Evolutionary conservation across 2,888 invertebrate species (phyloP), one percentile per base, ranked within the genome.

Genomic region (Coleophora flavipennella): DNA sequence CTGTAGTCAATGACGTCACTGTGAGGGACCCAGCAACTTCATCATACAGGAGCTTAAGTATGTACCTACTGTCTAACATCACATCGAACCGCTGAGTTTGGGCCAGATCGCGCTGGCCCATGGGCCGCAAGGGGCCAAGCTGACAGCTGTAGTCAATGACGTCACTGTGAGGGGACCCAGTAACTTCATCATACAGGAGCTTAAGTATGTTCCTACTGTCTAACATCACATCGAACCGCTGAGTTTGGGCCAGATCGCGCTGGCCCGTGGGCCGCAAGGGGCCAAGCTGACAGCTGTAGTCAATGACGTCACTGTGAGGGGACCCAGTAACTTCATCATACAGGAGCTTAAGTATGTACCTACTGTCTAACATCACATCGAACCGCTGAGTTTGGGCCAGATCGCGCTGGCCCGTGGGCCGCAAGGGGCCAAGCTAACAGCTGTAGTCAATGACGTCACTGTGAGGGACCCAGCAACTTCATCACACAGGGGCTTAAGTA

Each of bases 361-460:
- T n/a, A n/a, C n/a, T n/a, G n/a, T n/a, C n/a, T n/a, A n/a, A n/a
- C n/a, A n/a, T n/a, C n/a, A n/a, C 0, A 79, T 90, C 25, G 91
- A 91, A 51, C 91, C 91, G 0, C 67, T 91, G 13, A 71, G 77
- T 33, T 68, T 91, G 37, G 87, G 89, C 1, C 87, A 90, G 60
- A 86, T 91, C 11, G 86, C 86, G 6, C 67, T 91, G 41, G 81
- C 87, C 0, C 77, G 88, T 3, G 89, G 89, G 1, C 87, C 88
- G 0, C 77, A 79, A 33, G 87, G 87, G 6, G 88, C 88, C 13
- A 84, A 84, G 58, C 79, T 89, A 42, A 86, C 87, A 1, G 88
- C 89, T 0, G 87, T 88, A 33, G 87, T 89, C 38, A 88, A 87
- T 39, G 85, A 89, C 45, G 71, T 89, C 34, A 85, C 86, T 52